Evolutionary conservation across 2,797 vertebrate genomes (phyloP), one percentile per base, ranked within the genome.

Genomic region (Kryptopterus vitreolus): DNA sequence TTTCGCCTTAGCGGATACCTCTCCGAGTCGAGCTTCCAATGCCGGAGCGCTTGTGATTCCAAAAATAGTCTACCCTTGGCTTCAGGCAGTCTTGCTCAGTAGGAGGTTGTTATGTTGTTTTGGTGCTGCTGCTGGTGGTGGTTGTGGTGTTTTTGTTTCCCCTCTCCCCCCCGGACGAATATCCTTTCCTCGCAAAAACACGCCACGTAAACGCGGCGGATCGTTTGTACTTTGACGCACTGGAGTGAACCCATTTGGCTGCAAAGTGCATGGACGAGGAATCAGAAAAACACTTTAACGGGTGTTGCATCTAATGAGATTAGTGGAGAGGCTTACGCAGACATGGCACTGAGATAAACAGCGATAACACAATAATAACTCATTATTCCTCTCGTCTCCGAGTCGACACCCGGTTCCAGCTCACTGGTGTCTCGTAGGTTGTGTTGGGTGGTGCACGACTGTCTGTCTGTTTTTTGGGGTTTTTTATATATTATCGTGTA

Each of bases 301-400:
- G 90, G 87, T 92, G 91, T 90, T 89, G 92, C 90, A 89, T 91
- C 90, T 92, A 94, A 93, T 92, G 88, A 93, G 92, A 93, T 93
- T 93, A 93, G 87, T 88, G 70, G 86, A 91, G 88, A 84, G 79
- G 89, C 89, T 91, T 91, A 90, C 87, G 85, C 85, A 91, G 90
- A 91, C 88, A 82, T 90, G 91, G 91, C 89, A 90, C 86, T 83
- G 86, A 93, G 91, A 94, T 91, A 88, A 90, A 90, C 90, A 89
- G 87, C 87, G 91, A 93, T 91, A 94, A 90, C 89, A 88, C 89
- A 85, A 88, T 91, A 89, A 92, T 90, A 92, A 91, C 88, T 92
- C 88, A 91, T 92, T 92, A 92, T 92, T 91, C 88, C 86, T 87
- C 83, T 84, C 86, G 82, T 91, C 90, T 91, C 87, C 80, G 83